Evolutionary conservation across 2,113 vertebrate species (phyloP).

Genomic region (Microtus pennsylvanicus): DNA sequence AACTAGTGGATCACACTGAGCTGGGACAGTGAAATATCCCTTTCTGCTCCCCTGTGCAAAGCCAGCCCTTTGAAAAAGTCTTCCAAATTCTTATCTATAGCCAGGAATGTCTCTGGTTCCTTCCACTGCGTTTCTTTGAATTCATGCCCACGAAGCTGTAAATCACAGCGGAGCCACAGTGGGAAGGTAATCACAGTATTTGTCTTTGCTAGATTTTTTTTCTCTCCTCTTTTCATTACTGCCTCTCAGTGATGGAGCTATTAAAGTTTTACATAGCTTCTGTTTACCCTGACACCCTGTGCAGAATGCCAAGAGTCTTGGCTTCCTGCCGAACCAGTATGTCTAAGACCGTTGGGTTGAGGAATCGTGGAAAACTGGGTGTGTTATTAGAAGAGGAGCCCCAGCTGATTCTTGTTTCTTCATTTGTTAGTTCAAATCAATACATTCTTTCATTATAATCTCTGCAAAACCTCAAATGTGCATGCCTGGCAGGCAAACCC

Average conservation of each 20-base stretch:
- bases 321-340: constrained; percentile 40
- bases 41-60: neutral
- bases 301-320: neutral
- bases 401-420: constrained; percentile 52
- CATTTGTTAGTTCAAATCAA: constrained; percentile 74
- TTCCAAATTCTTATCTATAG: constrained; percentile 2
- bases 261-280: constrained; percentile 68
- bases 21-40: constrained; percentile 1
- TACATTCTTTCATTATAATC: constrained; percentile 73
- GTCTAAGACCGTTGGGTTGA: constrained; percentile 19
- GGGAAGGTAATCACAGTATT: constrained; percentile 14
- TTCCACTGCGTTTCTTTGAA: constrained; percentile 34
- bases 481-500: constrained; percentile 68
- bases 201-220: constrained; percentile 44
- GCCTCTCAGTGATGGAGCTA: constrained; percentile 56
- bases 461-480: constrained; percentile 56
- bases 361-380: constrained; percentile 49
- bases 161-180: constrained; percentile 13
- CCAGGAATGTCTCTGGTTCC: neutral
- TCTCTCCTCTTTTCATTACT: neutral
- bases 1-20: neutral
- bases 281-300: constrained; percentile 25
- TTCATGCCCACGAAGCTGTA: neutral
- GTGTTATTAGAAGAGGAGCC: constrained; percentile 61
- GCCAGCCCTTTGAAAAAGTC: neutral